These are phyloP conservation scores for Acrocephalus arundinaceus DNA, from an alignment of 2,113 vertebrate genomes.

Conservation along the genomic window DNA sequence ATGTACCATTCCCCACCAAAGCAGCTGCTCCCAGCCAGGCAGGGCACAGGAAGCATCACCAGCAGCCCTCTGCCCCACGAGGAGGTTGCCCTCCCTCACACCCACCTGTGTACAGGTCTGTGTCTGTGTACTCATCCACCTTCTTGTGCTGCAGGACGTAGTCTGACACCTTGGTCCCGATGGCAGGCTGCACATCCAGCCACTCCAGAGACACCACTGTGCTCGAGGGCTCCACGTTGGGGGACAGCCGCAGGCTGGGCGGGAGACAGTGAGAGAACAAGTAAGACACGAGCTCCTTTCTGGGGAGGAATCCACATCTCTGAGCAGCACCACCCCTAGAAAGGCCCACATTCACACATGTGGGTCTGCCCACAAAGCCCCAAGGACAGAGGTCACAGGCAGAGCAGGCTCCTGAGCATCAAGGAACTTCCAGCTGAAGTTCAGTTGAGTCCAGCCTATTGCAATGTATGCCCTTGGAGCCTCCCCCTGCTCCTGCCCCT, in stretches of 20 bases:
- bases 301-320: background rate
- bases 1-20: rapidly evolving
- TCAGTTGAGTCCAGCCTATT: background rate
- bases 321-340: background rate
- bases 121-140: slow-evolving; percentile 92
- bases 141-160: slow-evolving; percentile 97
- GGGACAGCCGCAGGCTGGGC: slow-evolving; percentile 85
- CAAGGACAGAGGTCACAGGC: background rate
- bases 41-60: rapidly evolving
- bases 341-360: background rate
- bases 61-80: background rate
- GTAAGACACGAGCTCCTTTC: background rate
- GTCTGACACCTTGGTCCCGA: slow-evolving; percentile 94
- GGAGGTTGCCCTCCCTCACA: background rate
- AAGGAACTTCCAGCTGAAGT: background rate
- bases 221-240: slow-evolving; percentile 92
- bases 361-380: background rate
- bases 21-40: background rate
- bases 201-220: slow-evolving; percentile 95
- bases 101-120: slow-evolving; percentile 95
- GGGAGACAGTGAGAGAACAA: background rate
- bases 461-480: background rate
- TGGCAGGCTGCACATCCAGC: slow-evolving; percentile 92
- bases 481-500: background rate
- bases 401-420: background rate